Conservation (phyloP, 2,113 vertebrate species). For the Leucoraja erinaceus region DNA sequence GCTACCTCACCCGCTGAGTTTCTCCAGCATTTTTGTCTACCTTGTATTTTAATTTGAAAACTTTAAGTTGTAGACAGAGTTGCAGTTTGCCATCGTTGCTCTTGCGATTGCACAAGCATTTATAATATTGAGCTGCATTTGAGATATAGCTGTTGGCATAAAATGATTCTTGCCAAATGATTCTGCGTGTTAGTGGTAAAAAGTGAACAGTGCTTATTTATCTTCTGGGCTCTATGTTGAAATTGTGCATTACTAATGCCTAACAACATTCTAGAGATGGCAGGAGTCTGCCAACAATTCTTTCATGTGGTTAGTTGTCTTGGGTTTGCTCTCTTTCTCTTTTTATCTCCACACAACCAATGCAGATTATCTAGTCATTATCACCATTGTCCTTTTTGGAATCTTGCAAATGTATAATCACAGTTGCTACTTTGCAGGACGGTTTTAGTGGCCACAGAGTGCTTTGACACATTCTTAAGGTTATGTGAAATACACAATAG, state of each 20-base stretch:
- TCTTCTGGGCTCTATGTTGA: not conserved
- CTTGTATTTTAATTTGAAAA: not conserved
- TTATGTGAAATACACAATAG: too few species aligned
- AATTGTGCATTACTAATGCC: too few species aligned
- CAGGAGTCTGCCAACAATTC: not conserved
- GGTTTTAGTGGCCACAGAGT: too few species aligned
- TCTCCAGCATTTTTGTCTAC: too few species aligned
- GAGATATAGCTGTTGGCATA: not conserved
- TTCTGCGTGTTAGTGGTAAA: not conserved
- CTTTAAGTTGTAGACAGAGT: not conserved
- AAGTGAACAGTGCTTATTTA: not conserved
- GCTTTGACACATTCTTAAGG: too few species aligned
- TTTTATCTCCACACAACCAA: too few species aligned
- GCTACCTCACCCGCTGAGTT: too few species aligned
- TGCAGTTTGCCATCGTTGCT: not conserved
- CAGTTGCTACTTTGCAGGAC: too few species aligned
- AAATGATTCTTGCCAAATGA: not conserved
- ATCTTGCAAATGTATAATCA: too few species aligned
- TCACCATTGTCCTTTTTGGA: too few species aligned
- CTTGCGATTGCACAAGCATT: not conserved
- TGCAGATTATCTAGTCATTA: too few species aligned
- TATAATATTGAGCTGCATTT: not conserved
- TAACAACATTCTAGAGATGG: not conserved
- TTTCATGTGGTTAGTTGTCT: not conserved
- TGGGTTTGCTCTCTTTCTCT: too few species aligned